Conservation (phyloP, 2,113 vertebrate genomes). For the Gobius niger region DNA sequence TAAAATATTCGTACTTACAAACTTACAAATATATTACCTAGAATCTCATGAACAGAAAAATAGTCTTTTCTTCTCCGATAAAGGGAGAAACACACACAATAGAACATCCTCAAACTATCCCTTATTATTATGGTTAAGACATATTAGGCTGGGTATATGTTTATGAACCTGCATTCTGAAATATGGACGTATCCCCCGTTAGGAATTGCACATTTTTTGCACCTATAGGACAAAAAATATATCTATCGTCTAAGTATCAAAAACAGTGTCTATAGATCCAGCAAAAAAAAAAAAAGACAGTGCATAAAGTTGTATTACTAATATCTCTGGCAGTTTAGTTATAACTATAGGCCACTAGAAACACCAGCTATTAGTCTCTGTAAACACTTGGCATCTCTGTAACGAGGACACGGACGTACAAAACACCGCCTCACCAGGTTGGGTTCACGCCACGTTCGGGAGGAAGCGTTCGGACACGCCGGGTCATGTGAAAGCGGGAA, state of each 20-base stretch:
- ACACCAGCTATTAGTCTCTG: slow-evolving; percentile 51
- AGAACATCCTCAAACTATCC: slow-evolving; percentile 51
- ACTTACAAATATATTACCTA: slow-evolving; percentile 51
- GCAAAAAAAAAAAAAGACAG: slow-evolving; percentile 48
- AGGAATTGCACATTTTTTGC: slow-evolving; percentile 54
- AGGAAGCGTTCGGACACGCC: no score
- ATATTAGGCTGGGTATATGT: slow-evolving; percentile 65
- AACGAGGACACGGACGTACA: slow-evolving; percentile 29
- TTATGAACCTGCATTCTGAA: slow-evolving; percentile 40
- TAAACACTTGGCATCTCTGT: slow-evolving; percentile 71
- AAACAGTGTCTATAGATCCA: slow-evolving; percentile 55
- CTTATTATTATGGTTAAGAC: slow-evolving; percentile 75
- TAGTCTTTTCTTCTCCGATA: slow-evolving; percentile 33
- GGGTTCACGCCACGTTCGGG: no score
- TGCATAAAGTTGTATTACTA: slow-evolving; percentile 31
- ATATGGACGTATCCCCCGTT: slow-evolving; percentile 22
- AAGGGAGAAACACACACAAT: slow-evolving; percentile 39
- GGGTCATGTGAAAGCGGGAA: no score
- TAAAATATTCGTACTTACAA: slow-evolving; percentile 36
- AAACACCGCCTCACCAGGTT: background rate
- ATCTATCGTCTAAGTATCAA: slow-evolving; percentile 46
- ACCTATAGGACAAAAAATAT: slow-evolving; percentile 43
- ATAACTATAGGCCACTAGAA: slow-evolving; percentile 56
- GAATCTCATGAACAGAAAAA: slow-evolving; percentile 45
- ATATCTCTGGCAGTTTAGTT: slow-evolving; percentile 22